A percentile compares a stretch with the other conserved stretches of the same genome.
phyloP scores from a whole-genome alignment of 2,888 invertebrate genomes.

The Limenitis camilla region DNA sequence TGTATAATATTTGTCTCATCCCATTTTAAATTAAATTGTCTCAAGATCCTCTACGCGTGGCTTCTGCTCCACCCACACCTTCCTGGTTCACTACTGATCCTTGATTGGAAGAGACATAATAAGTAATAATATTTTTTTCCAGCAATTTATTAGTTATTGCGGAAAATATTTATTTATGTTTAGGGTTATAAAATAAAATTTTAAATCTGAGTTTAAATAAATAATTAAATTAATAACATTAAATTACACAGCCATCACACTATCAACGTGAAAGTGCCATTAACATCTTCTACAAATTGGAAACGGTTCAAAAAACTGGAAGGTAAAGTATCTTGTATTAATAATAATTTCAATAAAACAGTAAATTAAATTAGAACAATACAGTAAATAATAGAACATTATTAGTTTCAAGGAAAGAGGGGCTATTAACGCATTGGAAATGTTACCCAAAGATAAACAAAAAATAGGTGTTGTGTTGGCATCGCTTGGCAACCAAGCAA shows the following conservation, averaged over 20 bases:
- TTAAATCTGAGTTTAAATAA: no score
- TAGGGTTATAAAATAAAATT: no score
- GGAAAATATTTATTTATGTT: no score
- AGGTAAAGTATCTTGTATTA: conserved; percentile 19
- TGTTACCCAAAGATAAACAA: conserved; percentile 73
- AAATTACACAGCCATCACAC: conserved; percentile 44
- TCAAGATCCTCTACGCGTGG: no score
- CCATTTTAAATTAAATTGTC: no score
- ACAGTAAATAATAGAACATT: conserved; percentile 21
- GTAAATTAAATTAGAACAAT: neutral
- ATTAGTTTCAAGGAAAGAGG: conserved; percentile 83
- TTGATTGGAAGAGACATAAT: no score
- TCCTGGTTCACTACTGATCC: no score
- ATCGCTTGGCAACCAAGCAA: conserved; percentile 82
- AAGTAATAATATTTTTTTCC: no score
- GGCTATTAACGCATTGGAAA: conserved; percentile 76
- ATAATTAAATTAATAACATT: neutral
- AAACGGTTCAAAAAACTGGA: conserved; percentile 29
- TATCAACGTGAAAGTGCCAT: conserved; percentile 40
- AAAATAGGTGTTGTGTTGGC: conserved; percentile 79
- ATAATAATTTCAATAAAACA: neutral
- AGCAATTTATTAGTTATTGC: no score
- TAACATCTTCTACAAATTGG: conserved; percentile 30
- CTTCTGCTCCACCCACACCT: no score
- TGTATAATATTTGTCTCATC: no score